phyloP scores from a whole-genome alignment of 2,113 vertebrate genomes.

The Actenoides hombroni region DNA sequence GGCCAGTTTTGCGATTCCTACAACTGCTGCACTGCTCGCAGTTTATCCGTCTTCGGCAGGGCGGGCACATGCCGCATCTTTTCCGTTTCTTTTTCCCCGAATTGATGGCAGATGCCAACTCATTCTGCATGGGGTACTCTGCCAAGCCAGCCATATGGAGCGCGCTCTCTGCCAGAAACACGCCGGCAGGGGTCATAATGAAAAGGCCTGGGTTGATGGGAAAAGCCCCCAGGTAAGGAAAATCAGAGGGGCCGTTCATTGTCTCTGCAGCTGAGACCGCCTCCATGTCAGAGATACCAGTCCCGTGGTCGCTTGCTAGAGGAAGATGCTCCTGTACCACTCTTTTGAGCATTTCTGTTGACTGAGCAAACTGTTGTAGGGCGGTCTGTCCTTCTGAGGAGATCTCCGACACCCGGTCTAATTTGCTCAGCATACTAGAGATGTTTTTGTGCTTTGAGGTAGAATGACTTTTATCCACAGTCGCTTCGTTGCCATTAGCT shows the following conservation, averaged over 20 bases:
- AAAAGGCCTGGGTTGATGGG: conserved; percentile 98
- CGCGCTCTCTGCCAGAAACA: conserved; percentile 97
- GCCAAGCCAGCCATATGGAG: conserved; percentile 98
- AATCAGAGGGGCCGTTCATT: conserved; percentile 92
- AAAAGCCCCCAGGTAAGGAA: conserved; percentile 96
- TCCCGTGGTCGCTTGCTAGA: conserved; percentile 86
- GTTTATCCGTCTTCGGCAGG: conserved; percentile 97
- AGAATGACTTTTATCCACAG: conserved; percentile 86
- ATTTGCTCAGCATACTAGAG: conserved; percentile 87
- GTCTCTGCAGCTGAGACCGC: conserved; percentile 89
- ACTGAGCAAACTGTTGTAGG: conserved; percentile 97
- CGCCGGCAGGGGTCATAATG: conserved; percentile 98
- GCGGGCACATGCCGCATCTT: conserved; percentile 97
- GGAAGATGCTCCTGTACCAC: conserved; percentile 97
- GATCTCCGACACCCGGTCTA: conserved; percentile 91
- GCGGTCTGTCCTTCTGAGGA: conserved; percentile 93
- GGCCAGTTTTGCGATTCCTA: conserved; percentile 98
- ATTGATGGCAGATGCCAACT: conserved; percentile 97
- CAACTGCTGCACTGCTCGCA: conserved; percentile 99
- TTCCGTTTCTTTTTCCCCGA: conserved; percentile 99
- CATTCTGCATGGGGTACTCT: conserved; percentile 96
- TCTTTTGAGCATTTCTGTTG: conserved; percentile 93
- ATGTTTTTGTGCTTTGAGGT: conserved; percentile 86
- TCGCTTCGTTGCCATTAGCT: conserved; percentile 77
- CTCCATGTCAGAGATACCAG: conserved; percentile 90